Conservation (phyloP, 2,888 invertebrate species). For the Bombyx huttoni region DNA sequence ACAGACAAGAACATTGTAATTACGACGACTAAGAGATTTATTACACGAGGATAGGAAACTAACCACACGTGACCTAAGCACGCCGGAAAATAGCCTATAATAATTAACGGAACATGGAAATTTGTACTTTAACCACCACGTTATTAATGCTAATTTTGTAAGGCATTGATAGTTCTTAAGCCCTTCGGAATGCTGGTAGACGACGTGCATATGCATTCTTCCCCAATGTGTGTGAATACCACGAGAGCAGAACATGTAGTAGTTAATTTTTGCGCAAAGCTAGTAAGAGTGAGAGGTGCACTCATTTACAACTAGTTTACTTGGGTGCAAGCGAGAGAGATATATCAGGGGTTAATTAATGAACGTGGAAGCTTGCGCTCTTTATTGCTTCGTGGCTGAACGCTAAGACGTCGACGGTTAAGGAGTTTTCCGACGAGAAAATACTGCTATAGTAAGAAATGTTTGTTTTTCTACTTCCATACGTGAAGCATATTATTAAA, state of each 20-base stretch:
- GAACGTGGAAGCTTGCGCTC: slow-evolving; percentile 73
- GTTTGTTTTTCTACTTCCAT: slow-evolving; percentile 30
- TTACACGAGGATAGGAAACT: slow-evolving; percentile 62
- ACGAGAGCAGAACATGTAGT: slow-evolving; percentile 59
- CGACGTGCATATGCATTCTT: slow-evolving; percentile 62
- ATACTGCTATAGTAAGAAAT: slow-evolving; percentile 35
- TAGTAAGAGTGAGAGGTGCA: slow-evolving; percentile 52
- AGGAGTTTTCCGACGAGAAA: slow-evolving; percentile 65
- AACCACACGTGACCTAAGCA: slow-evolving; percentile 57
- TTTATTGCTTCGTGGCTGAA: slow-evolving; percentile 72
- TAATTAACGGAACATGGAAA: slow-evolving; percentile 32
- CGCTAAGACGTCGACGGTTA: slow-evolving; percentile 65
- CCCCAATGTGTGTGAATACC: slow-evolving; percentile 52
- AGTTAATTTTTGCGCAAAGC: slow-evolving; percentile 75
- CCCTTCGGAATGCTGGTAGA: slow-evolving; percentile 21
- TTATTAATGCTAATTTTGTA: slow-evolving; percentile 48
- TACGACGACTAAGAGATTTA: slow-evolving; percentile 68
- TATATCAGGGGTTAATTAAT: slow-evolving; percentile 68
- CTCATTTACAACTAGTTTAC: slow-evolving; percentile 67
- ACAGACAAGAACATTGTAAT: slow-evolving; percentile 69
- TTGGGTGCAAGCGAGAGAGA: slow-evolving; percentile 50
- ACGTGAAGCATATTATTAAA: slow-evolving; percentile 7
- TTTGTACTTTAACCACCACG: slow-evolving; percentile 38
- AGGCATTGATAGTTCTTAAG: slow-evolving; percentile 25
- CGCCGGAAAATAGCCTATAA: slow-evolving; percentile 27